These are phyloP conservation scores for Amphibalanus amphitrite DNA, from an alignment of 1,140 invertebrate species.

Conservation along the genomic window DNA sequence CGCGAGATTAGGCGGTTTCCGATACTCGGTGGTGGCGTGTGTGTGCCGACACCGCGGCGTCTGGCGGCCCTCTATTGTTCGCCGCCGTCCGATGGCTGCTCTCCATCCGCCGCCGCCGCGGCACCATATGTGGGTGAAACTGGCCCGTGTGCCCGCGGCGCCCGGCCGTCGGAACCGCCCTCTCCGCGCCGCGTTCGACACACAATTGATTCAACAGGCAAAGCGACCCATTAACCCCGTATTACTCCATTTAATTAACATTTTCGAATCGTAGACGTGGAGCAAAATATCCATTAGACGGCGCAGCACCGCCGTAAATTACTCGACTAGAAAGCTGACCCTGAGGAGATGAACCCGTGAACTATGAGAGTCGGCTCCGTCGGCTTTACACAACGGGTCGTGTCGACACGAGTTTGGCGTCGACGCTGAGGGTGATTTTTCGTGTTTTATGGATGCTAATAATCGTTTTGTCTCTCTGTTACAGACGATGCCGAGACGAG, in stretches of 20 bases:
- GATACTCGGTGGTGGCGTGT: neutral
- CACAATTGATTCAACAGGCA: conserved; percentile 1
- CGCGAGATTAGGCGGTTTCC: neutral
- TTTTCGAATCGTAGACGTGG: neutral
- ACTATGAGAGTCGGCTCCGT: neutral
- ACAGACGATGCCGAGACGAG: neutral
- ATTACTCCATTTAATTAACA: conserved; percentile 2
- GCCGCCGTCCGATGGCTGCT: too few relatives aligned
- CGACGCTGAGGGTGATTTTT: neutral
- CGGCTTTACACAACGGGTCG: neutral
- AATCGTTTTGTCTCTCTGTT: neutral
- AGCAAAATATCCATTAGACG: neutral
- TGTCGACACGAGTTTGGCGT: neutral
- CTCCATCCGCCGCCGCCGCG: too few relatives aligned
- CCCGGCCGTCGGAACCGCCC: too few relatives aligned
- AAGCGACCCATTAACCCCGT: neutral
- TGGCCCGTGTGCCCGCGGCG: neutral
- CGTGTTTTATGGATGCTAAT: neutral
- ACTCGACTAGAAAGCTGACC: neutral
- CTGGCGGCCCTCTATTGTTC: neutral
- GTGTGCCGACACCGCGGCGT: neutral
- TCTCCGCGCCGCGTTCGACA: neutral
- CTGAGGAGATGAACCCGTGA: neutral
- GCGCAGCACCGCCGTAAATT: neutral
- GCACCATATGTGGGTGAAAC: conserved; percentile 1